A percentile compares a stretch with the other conserved stretches of the same genome.
These are phyloP conservation scores for Corvus hawaiiensis DNA, from an alignment of 2,113 vertebrate genomes.

Conservation along the genomic window DNA sequence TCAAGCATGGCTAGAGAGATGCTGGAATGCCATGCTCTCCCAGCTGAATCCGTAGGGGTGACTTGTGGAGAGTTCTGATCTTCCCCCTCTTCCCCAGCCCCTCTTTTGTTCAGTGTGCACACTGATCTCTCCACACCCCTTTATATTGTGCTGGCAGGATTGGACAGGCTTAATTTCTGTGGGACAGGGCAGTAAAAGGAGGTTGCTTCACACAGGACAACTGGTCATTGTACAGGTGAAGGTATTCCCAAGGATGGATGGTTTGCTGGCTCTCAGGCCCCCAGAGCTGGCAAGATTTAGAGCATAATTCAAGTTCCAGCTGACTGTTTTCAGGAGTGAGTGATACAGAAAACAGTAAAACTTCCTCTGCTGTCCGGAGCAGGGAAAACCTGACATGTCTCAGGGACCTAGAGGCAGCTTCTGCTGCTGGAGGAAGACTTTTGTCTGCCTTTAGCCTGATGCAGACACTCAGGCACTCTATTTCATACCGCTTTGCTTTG, in stretches of 20 bases:
- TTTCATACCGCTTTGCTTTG: not conserved
- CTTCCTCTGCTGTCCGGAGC: not conserved
- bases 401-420: not conserved
- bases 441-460: not conserved
- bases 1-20: not conserved
- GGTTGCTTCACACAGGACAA: not conserved
- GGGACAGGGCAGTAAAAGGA: not conserved
- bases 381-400: not conserved
- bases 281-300: not conserved
- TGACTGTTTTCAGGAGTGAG: not conserved
- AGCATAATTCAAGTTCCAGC: not conserved
- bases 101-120: not conserved
- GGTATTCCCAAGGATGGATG: not conserved
- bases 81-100: not conserved
- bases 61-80: not conserved
- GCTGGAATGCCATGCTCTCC: not conserved
- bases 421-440: not conserved
- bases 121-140: not conserved
- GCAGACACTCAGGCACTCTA: rapidly evolving
- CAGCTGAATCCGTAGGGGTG: not conserved
- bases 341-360: not conserved
- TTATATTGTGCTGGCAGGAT: not conserved
- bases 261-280: not conserved
- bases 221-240: not conserved
- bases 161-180: not conserved